These are phyloP conservation scores for Latrodectus hesperus DNA, from an alignment of 2,888 invertebrate genomes.

Conservation along the genomic window DNA sequence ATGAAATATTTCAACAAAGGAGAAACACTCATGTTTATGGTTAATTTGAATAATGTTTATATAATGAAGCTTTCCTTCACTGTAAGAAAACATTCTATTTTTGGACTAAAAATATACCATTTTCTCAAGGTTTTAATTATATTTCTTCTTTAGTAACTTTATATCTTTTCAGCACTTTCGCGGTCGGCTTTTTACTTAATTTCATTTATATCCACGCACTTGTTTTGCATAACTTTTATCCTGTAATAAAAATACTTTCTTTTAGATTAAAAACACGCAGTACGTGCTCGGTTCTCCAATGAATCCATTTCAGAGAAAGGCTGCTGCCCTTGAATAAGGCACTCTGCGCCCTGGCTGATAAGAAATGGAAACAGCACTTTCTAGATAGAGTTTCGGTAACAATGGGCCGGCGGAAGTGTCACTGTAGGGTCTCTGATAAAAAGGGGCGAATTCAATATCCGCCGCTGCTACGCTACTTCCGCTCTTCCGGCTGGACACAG, in stretches of 20 bases:
- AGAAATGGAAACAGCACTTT: slow-evolving; percentile 1
- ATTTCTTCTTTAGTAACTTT: too few relatives aligned
- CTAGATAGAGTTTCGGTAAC: slow-evolving; percentile 24
- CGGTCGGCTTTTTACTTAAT: neutral
- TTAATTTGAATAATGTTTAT: too few relatives aligned
- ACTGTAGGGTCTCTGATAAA: slow-evolving; percentile 16
- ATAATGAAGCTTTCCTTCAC: too few relatives aligned
- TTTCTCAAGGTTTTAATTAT: too few relatives aligned
- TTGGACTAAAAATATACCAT: too few relatives aligned
- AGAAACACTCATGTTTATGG: too few relatives aligned
- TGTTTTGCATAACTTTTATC: neutral
- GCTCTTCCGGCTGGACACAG: slow-evolving; percentile 19
- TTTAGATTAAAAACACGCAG: neutral
- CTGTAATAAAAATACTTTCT: neutral
- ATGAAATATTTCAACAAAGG: too few relatives aligned
- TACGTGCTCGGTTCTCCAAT: neutral
- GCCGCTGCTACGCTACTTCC: slow-evolving; percentile 19
- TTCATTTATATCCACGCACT: neutral
- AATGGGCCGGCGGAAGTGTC: slow-evolving; percentile 30
- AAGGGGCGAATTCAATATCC: slow-evolving; percentile 33
- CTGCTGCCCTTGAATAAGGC: neutral
- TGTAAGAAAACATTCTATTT: too few relatives aligned
- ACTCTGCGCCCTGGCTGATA: slow-evolving; percentile 17
- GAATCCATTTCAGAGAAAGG: neutral
- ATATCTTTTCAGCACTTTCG: neutral